These are phyloP conservation scores for Crotalus helleri DNA, from an alignment of 2,113 vertebrate genomes.

Conservation along the genomic window DNA sequence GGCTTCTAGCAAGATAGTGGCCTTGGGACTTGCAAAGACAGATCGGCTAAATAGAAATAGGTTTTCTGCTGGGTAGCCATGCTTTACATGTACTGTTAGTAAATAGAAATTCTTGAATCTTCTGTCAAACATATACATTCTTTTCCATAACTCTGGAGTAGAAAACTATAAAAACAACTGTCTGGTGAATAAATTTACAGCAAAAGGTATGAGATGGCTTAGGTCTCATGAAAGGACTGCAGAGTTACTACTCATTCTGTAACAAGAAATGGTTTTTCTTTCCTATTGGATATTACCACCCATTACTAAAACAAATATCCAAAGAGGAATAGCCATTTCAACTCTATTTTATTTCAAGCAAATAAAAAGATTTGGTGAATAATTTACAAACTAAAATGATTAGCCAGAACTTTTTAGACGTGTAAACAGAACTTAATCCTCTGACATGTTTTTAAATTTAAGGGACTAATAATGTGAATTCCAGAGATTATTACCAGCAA, in stretches of 20 bases:
- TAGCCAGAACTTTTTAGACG: background rate
- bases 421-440: slow-evolving; percentile 37
- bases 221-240: slow-evolving; percentile 56
- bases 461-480: slow-evolving; percentile 46
- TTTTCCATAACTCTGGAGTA: slow-evolving; percentile 70
- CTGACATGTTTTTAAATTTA: slow-evolving; percentile 16
- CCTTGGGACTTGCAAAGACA: slow-evolving; percentile 78
- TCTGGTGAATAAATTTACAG: slow-evolving; percentile 70
- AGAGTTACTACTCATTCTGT: slow-evolving; percentile 47
- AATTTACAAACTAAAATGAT: slow-evolving; percentile 48
- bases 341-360: background rate
- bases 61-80: slow-evolving; percentile 72
- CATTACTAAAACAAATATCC: slow-evolving; percentile 7
- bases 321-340: slow-evolving; percentile 12
- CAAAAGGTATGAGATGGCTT: slow-evolving; percentile 59
- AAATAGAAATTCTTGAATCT: slow-evolving; percentile 73
- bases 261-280: slow-evolving; percentile 38
- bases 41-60: slow-evolving; percentile 73
- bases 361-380: slow-evolving; percentile 44
- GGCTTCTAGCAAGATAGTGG: slow-evolving; percentile 78
- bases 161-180: slow-evolving; percentile 69
- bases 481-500: background rate
- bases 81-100: slow-evolving; percentile 72
- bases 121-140: slow-evolving; percentile 71
- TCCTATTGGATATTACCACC: slow-evolving; percentile 22